Percentiles rank a stretch among this genome's conserved stretches.
phyloP scores from a whole-genome alignment of 92 coral and sea anemone genomes.

The Ricordea florida region DNA sequence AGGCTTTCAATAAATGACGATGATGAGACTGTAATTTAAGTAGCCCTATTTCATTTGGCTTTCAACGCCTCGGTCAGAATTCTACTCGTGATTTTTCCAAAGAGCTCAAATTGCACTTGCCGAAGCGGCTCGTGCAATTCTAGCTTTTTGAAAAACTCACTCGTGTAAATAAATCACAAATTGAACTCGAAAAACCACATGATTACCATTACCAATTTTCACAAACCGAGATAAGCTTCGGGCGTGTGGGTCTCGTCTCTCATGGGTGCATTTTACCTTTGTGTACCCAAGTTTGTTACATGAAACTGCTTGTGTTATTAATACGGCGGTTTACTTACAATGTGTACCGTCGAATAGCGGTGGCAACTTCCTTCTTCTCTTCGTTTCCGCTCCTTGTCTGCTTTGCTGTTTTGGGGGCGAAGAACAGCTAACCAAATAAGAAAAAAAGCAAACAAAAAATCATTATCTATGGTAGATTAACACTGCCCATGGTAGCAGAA shows the following conservation, averaged over 20 bases:
- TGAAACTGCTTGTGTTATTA: no score
- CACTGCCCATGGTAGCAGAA: not conserved
- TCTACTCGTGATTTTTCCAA: no score
- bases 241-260: not conserved
- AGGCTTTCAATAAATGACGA: not conserved
- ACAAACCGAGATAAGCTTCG: no score
- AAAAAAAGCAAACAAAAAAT: not conserved
- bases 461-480: not conserved
- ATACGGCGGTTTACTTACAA: not conserved
- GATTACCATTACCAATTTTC: no score
- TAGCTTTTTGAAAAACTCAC: no score
- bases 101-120: no score
- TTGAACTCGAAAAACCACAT: no score
- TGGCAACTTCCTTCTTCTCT: constrained; percentile 54
- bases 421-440: not conserved
- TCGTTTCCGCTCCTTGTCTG: constrained; percentile 43
- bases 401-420: constrained; percentile 9
- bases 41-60: no score
- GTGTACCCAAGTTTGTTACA: not conserved
- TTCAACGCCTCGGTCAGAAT: no score
- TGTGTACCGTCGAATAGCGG: constrained; percentile 26
- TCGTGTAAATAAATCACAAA: no score
- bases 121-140: no score
- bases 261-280: not conserved
- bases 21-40: not conserved